Percentiles rank a stretch among this genome's conserved stretches.
These are phyloP conservation scores for Ectemnius lituratus DNA, from an alignment of 2,888 invertebrate species.

Conservation along the genomic window DNA sequence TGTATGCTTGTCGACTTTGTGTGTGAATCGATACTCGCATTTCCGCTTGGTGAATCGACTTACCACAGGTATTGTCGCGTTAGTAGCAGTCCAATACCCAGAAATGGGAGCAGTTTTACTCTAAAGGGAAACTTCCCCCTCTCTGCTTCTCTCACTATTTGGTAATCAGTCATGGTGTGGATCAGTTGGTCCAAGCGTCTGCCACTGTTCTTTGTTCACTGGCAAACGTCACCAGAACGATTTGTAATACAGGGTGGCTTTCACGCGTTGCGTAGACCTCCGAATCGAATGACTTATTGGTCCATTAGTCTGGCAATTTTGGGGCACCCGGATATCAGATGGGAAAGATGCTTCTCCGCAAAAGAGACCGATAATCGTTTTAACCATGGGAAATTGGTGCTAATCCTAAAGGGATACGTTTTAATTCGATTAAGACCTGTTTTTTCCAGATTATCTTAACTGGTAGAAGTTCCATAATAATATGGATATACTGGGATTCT, in stretches of 20 bases:
- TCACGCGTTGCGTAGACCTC: not conserved
- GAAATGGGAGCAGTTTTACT: not conserved
- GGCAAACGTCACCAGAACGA: not conserved
- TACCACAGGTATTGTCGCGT: not conserved
- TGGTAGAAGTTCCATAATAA: no score
- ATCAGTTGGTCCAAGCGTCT: not conserved
- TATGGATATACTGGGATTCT: not conserved
- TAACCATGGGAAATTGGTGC: no score
- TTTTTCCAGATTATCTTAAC: no score
- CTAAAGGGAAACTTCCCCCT: not conserved
- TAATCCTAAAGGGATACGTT: no score
- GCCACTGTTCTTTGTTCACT: not conserved
- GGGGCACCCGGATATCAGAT: not conserved
- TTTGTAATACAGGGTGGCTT: not conserved
- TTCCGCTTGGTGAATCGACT: not conserved
- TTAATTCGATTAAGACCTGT: no score
- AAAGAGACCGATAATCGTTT: no score
- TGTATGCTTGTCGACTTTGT: no score
- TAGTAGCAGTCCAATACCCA: not conserved
- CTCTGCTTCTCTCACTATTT: no score
- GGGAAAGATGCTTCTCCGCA: conserved; percentile 6
- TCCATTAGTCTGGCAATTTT: not conserved
- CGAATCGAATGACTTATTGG: not conserved
- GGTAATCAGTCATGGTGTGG: conserved; percentile 3
- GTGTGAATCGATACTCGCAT: no score